Evolutionary conservation across 2,113 vertebrate species (phyloP).

Genomic region (Crocuta crocuta): DNA sequence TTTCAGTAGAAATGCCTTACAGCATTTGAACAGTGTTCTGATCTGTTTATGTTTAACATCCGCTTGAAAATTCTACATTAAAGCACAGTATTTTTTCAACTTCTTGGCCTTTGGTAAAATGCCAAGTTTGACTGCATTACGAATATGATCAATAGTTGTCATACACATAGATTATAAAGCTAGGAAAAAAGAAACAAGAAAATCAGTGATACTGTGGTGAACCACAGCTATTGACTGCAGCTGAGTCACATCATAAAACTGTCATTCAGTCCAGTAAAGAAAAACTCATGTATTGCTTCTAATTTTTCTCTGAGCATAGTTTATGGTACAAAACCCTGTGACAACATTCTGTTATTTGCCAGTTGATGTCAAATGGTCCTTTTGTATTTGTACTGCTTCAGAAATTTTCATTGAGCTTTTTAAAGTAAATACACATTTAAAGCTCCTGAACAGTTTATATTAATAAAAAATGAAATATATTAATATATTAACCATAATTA

Average conservation of each 20-base stretch:
- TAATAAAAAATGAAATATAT: not conserved
- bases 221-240: constrained; percentile 33
- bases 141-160: constrained; percentile 49
- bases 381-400: not conserved
- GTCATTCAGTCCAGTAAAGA: not conserved
- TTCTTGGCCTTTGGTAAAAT: constrained; percentile 55
- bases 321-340: not conserved
- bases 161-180: constrained; percentile 31
- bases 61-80: constrained; percentile 29
- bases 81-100: constrained; percentile 31
- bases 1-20: not conserved
- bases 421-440: not conserved
- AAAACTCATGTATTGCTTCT: not conserved
- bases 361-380: not conserved
- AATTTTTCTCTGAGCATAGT: not conserved
- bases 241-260: constrained; percentile 53
- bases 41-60: constrained; percentile 31
- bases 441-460: not conserved
- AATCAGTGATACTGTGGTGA: not conserved
- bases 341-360: not conserved
- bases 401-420: not conserved
- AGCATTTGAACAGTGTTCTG: not conserved
- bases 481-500: not conserved
- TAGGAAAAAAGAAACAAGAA: constrained; percentile 5
- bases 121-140: constrained; percentile 1